Evolutionary conservation across 1,140 invertebrate species (phyloP).

Genomic region (Trichonephila clavipes): DNA sequence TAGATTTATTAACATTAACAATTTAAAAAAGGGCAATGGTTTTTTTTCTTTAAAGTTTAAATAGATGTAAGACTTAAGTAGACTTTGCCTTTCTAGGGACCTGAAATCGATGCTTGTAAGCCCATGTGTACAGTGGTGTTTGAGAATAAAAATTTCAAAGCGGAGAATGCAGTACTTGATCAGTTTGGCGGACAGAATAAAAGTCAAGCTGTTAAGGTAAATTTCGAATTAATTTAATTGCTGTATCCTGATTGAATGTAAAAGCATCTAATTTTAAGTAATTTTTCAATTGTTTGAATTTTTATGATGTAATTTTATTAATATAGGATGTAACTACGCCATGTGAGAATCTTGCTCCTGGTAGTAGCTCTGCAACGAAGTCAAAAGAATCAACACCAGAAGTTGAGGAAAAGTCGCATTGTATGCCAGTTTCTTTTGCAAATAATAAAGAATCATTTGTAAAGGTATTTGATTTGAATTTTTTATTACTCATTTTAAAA

Average conservation of each 20-base stretch:
- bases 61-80: too few relatives aligned
- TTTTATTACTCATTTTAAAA: background rate
- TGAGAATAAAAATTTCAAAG: slow-evolving; percentile 91
- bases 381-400: slow-evolving; percentile 55
- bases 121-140: slow-evolving; percentile 94
- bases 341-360: slow-evolving; percentile 46
- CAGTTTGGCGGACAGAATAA: slow-evolving; percentile 74
- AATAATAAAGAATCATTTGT: slow-evolving; percentile 69
- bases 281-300: background rate
- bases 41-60: too few relatives aligned
- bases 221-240: background rate
- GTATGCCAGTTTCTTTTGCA: slow-evolving; percentile 50
- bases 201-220: slow-evolving; percentile 81
- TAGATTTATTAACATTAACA: too few relatives aligned
- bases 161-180: slow-evolving; percentile 78
- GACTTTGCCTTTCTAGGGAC: slow-evolving; percentile 18
- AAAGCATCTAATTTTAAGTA: background rate
- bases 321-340: slow-evolving; percentile 44
- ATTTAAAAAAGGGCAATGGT: too few relatives aligned
- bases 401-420: slow-evolving; percentile 64
- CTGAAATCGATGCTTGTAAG: slow-evolving; percentile 75
- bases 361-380: slow-evolving; percentile 32
- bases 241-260: background rate
- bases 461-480: slow-evolving; percentile 45
- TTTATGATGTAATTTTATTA: background rate